phyloP scores from a whole-genome alignment of 2,888 invertebrate species.

The Clitarchus hookeri region DNA sequence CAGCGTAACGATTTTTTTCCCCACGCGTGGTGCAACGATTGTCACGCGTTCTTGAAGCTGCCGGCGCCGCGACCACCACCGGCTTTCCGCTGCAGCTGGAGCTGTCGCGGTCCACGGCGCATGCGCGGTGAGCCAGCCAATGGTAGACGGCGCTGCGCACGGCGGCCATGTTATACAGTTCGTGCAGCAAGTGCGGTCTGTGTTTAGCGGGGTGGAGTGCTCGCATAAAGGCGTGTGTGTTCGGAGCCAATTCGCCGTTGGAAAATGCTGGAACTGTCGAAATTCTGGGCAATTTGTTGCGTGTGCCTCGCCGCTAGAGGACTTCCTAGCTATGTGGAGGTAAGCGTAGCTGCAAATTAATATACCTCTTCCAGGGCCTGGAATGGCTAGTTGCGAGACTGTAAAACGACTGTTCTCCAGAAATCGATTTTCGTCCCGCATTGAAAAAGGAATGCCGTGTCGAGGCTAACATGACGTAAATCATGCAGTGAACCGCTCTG shows the following conservation, averaged over 20 bases:
- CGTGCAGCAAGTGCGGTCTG: conserved; percentile 2
- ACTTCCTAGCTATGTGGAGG: background rate
- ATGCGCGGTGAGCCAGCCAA: background rate
- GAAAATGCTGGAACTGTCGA: conserved; percentile 14
- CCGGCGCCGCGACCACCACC: background rate
- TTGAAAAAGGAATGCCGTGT: background rate
- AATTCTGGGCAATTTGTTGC: background rate
- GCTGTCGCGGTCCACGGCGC: background rate
- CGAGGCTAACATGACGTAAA: background rate
- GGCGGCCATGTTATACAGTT: conserved; percentile 14
- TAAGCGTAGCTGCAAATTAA: background rate
- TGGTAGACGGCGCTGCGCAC: conserved; percentile 6
- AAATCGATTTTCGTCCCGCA: conserved; percentile 8
- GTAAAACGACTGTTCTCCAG: background rate
- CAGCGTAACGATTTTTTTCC: conserved; percentile 6
- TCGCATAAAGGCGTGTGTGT: conserved; percentile 5
- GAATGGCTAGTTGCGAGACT: conserved; percentile 7
- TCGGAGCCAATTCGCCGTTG: background rate
- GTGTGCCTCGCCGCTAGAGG: background rate
- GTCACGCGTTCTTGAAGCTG: background rate
- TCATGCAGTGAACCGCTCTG: background rate
- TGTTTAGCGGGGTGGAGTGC: background rate
- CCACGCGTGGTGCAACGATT: conserved; percentile 11
- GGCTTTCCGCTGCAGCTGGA: conserved; percentile 8
- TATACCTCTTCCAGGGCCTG: background rate